phyloP scores from a whole-genome alignment of 2,888 invertebrate genomes.

The Diaperis boleti region DNA sequence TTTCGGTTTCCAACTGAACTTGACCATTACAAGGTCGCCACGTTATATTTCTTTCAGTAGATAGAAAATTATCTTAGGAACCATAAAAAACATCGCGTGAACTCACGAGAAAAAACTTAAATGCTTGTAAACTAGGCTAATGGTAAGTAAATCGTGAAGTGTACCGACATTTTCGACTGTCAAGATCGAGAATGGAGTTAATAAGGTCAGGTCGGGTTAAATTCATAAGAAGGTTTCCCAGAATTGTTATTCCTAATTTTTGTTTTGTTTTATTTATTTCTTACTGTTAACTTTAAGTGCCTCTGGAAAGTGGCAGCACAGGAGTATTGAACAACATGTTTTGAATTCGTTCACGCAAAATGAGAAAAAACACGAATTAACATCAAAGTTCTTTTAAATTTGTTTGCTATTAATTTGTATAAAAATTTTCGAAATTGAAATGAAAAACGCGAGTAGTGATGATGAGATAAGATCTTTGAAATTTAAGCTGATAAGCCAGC shows the following conservation, averaged over 20 bases:
- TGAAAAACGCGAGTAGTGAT: too few species aligned
- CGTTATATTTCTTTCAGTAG: conserved; percentile 18
- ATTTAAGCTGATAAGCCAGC: too few species aligned
- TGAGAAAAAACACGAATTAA: too few species aligned
- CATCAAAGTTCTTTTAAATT: too few species aligned
- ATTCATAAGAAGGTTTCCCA: too few species aligned
- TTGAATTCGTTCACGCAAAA: too few species aligned
- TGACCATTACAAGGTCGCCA: conserved; percentile 41
- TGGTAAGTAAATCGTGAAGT: conserved; percentile 6
- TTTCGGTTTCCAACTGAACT: conserved; percentile 42
- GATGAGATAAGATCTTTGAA: too few species aligned
- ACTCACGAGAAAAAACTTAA: conserved; percentile 9
- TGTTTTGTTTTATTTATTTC: background rate
- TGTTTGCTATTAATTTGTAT: too few species aligned
- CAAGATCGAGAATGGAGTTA: conserved; percentile 4
- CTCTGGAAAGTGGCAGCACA: background rate
- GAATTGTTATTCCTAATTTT: background rate
- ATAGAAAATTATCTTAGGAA: conserved; percentile 11
- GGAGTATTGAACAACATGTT: too few species aligned
- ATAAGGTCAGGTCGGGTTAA: conserved; percentile 8
- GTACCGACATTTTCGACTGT: background rate
- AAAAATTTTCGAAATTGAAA: too few species aligned
- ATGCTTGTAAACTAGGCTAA: conserved; percentile 15
- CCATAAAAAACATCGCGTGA: background rate
- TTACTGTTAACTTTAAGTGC: too few species aligned